Conservation (phyloP, 37 sponge, comb jelly and placozoan genomes). For the Hormiphora californensis region DNA sequence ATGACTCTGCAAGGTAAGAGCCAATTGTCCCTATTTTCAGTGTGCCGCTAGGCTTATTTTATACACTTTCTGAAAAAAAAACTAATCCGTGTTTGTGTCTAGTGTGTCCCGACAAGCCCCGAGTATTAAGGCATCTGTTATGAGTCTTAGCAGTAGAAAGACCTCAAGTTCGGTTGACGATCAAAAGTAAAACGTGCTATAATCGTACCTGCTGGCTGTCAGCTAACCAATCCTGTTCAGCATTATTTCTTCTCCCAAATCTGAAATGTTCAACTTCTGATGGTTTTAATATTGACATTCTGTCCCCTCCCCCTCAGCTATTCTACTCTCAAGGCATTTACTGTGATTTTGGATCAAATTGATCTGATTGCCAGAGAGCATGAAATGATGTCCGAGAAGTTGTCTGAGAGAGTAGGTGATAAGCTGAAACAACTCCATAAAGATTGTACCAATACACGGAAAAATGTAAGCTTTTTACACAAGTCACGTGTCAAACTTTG, state of each 20-base stretch:
- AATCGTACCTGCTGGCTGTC: too few relatives aligned
- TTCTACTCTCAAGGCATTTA: conserved; percentile 24
- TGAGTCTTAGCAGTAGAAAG: conserved; percentile 15
- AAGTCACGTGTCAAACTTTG: too few relatives aligned
- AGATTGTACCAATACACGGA: conserved; percentile 18
- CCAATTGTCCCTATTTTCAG: neutral
- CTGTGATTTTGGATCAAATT: neutral
- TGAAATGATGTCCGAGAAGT: neutral
- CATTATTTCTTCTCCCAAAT: too few relatives aligned
- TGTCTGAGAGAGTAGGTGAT: conserved; percentile 34
- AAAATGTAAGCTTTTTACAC: too few relatives aligned
- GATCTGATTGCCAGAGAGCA: conserved; percentile 21
- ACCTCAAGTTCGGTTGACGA: neutral
- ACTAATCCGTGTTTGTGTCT: too few relatives aligned
- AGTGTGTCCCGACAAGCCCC: too few relatives aligned
- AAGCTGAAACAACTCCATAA: neutral
- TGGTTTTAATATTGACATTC: too few relatives aligned
- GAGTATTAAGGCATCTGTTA: conserved; percentile 5
- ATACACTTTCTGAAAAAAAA: too few relatives aligned
- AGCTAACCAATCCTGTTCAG: too few relatives aligned
- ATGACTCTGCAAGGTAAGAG: conserved; percentile 34
- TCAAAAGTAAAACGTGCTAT: neutral
- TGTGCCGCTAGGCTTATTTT: neutral
- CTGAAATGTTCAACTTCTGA: too few relatives aligned
- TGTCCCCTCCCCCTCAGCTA: too few relatives aligned